Conservation (phyloP, 1,140 invertebrate genomes). For the Tetraneura akinire region DNA sequence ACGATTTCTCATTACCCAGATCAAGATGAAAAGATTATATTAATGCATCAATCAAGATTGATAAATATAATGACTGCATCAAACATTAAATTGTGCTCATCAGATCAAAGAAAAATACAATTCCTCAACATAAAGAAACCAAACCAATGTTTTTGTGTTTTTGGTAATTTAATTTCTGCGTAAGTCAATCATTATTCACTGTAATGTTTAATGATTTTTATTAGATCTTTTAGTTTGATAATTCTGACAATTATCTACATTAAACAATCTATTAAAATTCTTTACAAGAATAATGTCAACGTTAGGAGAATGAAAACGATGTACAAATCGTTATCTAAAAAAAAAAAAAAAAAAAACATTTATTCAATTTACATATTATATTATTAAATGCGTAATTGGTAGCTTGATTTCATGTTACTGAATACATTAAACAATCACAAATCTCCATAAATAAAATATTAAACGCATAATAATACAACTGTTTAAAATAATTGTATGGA, state of each 20-base stretch:
- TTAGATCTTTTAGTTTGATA: constrained; percentile 5
- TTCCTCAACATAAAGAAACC: background rate
- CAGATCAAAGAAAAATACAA: background rate
- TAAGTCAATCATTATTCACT: constrained; percentile 1
- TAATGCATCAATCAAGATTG: background rate
- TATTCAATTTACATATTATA: background rate
- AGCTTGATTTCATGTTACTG: background rate
- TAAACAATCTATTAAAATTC: constrained; percentile 30
- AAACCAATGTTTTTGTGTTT: background rate
- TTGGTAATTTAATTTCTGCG: background rate
- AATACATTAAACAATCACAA: background rate
- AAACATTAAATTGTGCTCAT: background rate
- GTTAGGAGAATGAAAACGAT: background rate
- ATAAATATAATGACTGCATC: constrained; percentile 12
- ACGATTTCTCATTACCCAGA: constrained; percentile 20
- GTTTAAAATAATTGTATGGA: background rate
- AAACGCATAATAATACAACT: background rate
- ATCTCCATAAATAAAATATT: background rate
- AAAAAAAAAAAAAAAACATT: background rate
- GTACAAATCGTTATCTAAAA: constrained; percentile 29
- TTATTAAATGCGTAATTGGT: constrained; percentile 20
- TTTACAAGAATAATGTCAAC: constrained; percentile 7
- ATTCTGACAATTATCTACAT: constrained; percentile 18
- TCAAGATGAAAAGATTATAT: background rate
- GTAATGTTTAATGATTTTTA: background rate